These are phyloP conservation scores for Fopius arisanus DNA, from an alignment of 1,140 invertebrate genomes.

Conservation along the genomic window DNA sequence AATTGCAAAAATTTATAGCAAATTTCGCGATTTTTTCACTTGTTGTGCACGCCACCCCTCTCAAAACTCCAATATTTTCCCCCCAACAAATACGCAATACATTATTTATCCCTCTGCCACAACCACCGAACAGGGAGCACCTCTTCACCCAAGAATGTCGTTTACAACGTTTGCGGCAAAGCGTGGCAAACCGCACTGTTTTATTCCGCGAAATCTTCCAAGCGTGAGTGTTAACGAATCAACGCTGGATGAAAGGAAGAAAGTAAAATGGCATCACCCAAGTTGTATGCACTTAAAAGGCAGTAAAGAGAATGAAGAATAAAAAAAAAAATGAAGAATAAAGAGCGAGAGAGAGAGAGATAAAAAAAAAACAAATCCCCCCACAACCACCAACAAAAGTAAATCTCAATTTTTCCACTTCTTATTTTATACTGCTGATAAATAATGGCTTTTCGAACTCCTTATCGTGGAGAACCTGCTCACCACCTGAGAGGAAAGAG, in stretches of 20 bases:
- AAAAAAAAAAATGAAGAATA: background rate
- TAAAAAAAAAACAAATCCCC: background rate
- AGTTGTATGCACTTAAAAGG: background rate
- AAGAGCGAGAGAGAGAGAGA: background rate
- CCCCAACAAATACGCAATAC: background rate
- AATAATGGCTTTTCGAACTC: conserved; percentile 8
- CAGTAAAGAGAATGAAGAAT: background rate
- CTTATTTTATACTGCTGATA: background rate
- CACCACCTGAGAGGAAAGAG: conserved; percentile 10
- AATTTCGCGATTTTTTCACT: too few relatives aligned
- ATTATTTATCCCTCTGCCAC: background rate
- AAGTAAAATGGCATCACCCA: background rate
- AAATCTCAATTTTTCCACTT: background rate
- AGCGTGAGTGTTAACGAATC: conserved; percentile 24
- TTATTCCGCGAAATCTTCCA: conserved; percentile 22
- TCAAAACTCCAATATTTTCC: background rate
- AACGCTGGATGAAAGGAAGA: background rate
- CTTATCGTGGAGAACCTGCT: conserved; percentile 10
- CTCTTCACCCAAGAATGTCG: conserved; percentile 21
- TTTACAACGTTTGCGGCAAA: conserved; percentile 25
- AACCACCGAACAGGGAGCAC: background rate
- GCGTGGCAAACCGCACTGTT: conserved; percentile 18
- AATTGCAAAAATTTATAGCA: too few relatives aligned
- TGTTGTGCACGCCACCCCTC: too few relatives aligned
- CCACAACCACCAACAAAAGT: too few relatives aligned